phyloP scores from a whole-genome alignment of 2,888 invertebrate genomes.

The Drosophila monieri region DNA sequence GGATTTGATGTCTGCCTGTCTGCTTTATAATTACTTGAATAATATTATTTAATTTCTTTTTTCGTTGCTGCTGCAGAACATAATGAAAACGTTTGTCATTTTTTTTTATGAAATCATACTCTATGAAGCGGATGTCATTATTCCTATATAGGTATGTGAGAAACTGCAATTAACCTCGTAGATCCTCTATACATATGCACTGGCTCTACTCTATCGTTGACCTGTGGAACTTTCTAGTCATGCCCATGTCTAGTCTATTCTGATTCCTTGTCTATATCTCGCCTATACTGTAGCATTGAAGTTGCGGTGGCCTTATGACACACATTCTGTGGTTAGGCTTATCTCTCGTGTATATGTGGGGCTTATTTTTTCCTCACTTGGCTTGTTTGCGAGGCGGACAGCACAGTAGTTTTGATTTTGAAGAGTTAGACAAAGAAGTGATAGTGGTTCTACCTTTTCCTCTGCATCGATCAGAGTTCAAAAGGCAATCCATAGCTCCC shows the following conservation, averaged over 20 bases:
- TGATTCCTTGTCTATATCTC: conserved; percentile 48
- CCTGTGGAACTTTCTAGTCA: conserved; percentile 27
- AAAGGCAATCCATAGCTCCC: background rate
- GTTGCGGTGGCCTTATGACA: conserved; percentile 79
- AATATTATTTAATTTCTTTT: conserved; percentile 53
- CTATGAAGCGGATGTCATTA: conserved; percentile 40
- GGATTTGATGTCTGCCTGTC: conserved; percentile 57
- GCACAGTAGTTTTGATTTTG: conserved; percentile 23
- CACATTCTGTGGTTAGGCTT: conserved; percentile 73
- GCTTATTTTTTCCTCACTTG: conserved; percentile 22
- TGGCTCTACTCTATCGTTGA: background rate
- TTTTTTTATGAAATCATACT: conserved; percentile 34
- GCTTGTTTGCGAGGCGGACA: background rate
- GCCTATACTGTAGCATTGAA: conserved; percentile 63
- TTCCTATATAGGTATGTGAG: background rate
- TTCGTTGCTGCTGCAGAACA: conserved; percentile 30
- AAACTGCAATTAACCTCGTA: conserved; percentile 32
- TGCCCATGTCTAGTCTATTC: conserved; percentile 26
- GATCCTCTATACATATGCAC: too few species aligned
- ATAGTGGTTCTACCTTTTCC: conserved; percentile 4
- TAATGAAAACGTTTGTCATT: conserved; percentile 51
- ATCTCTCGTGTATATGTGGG: conserved; percentile 48
- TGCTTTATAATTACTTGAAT: conserved; percentile 74
- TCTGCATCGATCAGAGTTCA: conserved; percentile 13
- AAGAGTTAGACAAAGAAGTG: conserved; percentile 21